Evolutionary conservation across 2,888 invertebrate genomes (phyloP).

Genomic region (Lacanobia oleracea): DNA sequence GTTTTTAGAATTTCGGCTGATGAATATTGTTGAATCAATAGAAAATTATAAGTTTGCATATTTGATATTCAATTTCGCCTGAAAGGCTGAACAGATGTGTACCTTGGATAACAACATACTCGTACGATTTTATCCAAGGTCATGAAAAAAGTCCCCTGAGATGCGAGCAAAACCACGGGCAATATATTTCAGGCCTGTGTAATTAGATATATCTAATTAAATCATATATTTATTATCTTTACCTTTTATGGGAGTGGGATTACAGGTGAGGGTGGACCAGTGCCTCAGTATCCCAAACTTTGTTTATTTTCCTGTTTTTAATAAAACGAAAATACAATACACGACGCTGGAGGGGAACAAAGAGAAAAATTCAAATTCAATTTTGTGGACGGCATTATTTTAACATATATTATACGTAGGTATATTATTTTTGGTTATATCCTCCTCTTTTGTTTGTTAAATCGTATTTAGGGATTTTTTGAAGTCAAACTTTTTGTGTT

Average conservation of each 20-base stretch:
- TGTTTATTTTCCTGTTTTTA: constrained; percentile 81
- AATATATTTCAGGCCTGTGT: too few relatives aligned
- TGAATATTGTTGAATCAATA: background rate
- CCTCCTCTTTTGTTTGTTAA: constrained; percentile 44
- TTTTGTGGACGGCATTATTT: constrained; percentile 75
- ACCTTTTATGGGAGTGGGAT: constrained; percentile 28
- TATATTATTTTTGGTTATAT: constrained; percentile 69
- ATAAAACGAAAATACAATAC: constrained; percentile 81
- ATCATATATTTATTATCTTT: constrained; percentile 8
- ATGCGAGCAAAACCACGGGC: background rate
- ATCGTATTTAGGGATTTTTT: constrained; percentile 70
- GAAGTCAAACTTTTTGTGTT: constrained; percentile 23
- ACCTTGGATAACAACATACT: too few relatives aligned
- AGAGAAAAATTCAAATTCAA: constrained; percentile 78
- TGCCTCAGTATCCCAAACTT: constrained; percentile 65
- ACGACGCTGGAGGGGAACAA: constrained; percentile 73
- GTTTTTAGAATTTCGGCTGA: background rate
- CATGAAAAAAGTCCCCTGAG: background rate
- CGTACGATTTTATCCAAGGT: background rate
- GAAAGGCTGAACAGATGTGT: background rate
- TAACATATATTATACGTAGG: constrained; percentile 66
- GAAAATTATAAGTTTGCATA: too few relatives aligned
- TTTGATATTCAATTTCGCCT: background rate
- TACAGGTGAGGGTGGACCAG: constrained; percentile 42
- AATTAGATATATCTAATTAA: too few relatives aligned